Evolutionary conservation across 2,888 invertebrate species (phyloP).

Genomic region (Ophion costatus): DNA sequence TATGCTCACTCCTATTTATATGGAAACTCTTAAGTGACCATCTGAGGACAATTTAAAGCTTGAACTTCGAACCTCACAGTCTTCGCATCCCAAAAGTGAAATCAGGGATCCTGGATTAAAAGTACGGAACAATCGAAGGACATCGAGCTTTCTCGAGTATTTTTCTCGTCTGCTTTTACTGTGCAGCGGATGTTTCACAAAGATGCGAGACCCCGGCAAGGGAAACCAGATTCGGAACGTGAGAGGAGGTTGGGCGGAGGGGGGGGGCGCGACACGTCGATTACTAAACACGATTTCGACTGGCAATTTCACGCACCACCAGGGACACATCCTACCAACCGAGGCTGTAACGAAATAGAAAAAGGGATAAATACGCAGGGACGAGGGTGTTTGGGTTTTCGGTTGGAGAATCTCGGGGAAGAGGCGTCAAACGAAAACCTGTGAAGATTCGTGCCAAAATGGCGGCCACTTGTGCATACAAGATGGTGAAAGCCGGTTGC

Average conservation of each 20-base stretch:
- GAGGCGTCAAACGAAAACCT: slow-evolving; percentile 39
- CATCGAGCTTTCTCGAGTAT: no score
- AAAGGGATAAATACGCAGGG: background rate
- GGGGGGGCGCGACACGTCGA: slow-evolving; percentile 39
- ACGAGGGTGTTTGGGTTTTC: background rate
- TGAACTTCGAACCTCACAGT: no score
- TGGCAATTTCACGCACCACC: slow-evolving; percentile 64
- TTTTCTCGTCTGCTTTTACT: no score
- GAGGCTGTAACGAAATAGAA: slow-evolving; percentile 62
- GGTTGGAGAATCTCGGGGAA: slow-evolving; percentile 6
- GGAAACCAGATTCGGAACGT: slow-evolving; percentile 2
- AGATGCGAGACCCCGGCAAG: no score
- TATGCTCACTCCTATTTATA: no score
- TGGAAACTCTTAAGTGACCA: no score
- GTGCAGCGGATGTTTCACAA: no score
- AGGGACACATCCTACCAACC: slow-evolving; percentile 34
- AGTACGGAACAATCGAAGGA: no score
- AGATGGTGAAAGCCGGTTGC: slow-evolving; percentile 15
- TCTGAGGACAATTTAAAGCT: no score
- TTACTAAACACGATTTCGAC: slow-evolving; percentile 60
- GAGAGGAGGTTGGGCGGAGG: slow-evolving; percentile 41
- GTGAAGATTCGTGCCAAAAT: slow-evolving; percentile 48
- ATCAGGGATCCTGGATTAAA: no score
- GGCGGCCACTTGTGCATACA: slow-evolving; percentile 40
- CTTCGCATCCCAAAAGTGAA: no score